Percentiles rank a stretch among this genome's conserved stretches.
Evolutionary conservation across 2,888 invertebrate genomes (phyloP).

Genomic region (Drosophila stalkeri): DNA sequence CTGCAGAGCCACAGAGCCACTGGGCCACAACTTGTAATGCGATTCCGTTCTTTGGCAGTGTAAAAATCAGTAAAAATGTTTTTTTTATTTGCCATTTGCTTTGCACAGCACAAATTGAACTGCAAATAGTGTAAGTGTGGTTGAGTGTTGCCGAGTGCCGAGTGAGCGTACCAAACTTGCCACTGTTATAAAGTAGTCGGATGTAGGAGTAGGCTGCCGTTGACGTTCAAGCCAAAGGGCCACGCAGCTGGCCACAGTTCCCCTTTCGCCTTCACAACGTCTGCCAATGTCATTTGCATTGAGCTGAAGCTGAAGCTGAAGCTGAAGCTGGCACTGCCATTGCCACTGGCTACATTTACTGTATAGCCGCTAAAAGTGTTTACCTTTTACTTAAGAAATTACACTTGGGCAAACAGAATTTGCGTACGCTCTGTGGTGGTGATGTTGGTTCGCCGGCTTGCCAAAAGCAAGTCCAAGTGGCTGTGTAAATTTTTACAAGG

Average conservation of each 20-base stretch:
- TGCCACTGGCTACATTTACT: constrained; percentile 56
- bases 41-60: constrained; percentile 39
- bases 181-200: constrained; percentile 18
- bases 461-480: constrained; percentile 64
- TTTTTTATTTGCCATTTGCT: constrained; percentile 65
- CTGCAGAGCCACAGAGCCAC: neutral
- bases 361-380: constrained; percentile 79
- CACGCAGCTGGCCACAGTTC: neutral
- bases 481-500: constrained; percentile 68
- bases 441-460: constrained; percentile 7
- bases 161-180: neutral
- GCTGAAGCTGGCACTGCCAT: neutral
- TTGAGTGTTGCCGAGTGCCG: constrained; percentile 28
- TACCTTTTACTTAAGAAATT: constrained; percentile 84
- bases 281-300: constrained; percentile 52
- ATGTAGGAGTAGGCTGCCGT: constrained; percentile 33
- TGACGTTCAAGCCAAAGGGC: constrained; percentile 21
- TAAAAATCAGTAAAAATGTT: constrained; percentile 56
- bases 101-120: constrained; percentile 77
- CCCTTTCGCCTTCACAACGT: neutral
- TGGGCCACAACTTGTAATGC: constrained; percentile 44
- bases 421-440: constrained; percentile 55
- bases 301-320: constrained; percentile 27
- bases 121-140: constrained; percentile 62
- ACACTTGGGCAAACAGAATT: constrained; percentile 82